Evolutionary conservation across 2,113 vertebrate genomes (phyloP).

Genomic region (Seriola aureovittata): DNA sequence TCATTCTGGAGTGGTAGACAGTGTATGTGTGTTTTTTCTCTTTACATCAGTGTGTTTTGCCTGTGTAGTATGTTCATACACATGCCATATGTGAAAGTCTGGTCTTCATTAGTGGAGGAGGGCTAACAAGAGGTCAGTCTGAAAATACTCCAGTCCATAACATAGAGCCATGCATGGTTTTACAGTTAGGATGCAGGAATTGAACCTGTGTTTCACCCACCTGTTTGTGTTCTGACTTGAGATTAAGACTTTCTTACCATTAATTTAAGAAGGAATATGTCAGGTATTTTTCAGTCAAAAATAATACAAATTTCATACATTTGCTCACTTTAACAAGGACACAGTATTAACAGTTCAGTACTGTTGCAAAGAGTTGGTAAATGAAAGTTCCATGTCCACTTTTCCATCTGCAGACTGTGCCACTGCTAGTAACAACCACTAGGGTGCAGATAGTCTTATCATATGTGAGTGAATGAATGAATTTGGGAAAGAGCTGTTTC

Average conservation of each 20-base stretch:
- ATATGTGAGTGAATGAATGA: background rate
- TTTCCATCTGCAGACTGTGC: background rate
- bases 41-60: background rate
- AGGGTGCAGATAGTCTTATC: slow-evolving; percentile 9
- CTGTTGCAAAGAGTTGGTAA: background rate
- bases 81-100: slow-evolving; percentile 36
- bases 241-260: background rate
- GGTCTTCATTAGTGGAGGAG: slow-evolving; percentile 62
- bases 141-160: slow-evolving; percentile 27
- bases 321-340: background rate
- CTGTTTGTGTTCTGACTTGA: slow-evolving; percentile 22
- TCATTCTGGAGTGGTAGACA: background rate
- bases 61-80: slow-evolving; percentile 4
- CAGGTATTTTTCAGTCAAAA: slow-evolving; percentile 3
- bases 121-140: slow-evolving; percentile 60
- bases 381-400: background rate
- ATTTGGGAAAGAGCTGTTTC: background rate
- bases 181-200: background rate
- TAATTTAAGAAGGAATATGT: background rate
- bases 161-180: slow-evolving; percentile 13
- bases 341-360: background rate
- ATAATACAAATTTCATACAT: background rate
- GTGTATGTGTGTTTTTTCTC: background rate
- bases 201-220: slow-evolving; percentile 47
- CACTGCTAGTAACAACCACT: slow-evolving; percentile 14